Base-by-base conservation (phyloP, 1,140 invertebrate species). In the Lordiphosa mommai region DNA sequence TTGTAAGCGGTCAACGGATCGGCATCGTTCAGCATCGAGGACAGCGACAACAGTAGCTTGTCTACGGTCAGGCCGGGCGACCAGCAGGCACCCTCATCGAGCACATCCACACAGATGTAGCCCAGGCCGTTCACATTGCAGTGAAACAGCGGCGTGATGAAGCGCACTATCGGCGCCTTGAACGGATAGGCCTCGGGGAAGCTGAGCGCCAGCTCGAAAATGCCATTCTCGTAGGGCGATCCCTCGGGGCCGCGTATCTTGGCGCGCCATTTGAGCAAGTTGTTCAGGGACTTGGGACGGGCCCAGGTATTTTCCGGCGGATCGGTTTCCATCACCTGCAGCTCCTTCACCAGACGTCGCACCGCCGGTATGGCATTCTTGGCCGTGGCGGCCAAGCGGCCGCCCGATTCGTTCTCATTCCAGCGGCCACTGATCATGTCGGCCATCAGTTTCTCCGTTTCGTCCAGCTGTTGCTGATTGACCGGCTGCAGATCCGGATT, bases 111-210 rank as follows among this genome's bases (percentile, higher is more conserved):
- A n/a, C 50, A 61, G 27, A 61, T 55, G 20, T 40, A 46, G 36
- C 59, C 59, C 20, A 40, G 50, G 1, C 9, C 43, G 14, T 40
- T 61, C 9, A 61, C 43, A 14, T 61, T 61, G 38, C 40, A 47
- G 89, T 94, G 93, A 79, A 94, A 94, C 52, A 94, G 94, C 88
- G 93, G 93, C 8, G 93, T 94, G 67, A 90, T 91, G 79, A 94
- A 94, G 36, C 90, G 91, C 27, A 94, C 90, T 86, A 93, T 93
- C 7, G 93, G 94, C 27, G 93, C 93, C 74, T 94, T 38, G 40
- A 67, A 67, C 6, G 64, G 64, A 50, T 67, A 67, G 3, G 61
- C 37, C 12, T 37, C 27, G 14, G 66, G 61, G 38, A 70, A 61
- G 27, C 37, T 40, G 3, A 61, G 17, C 8, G 37, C 23, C 34